A percentile compares a stretch with the other conserved stretches of the same genome.
Conservation (phyloP, 2,888 invertebrate genomes). For the Caenorhabditis sp. region DNA sequence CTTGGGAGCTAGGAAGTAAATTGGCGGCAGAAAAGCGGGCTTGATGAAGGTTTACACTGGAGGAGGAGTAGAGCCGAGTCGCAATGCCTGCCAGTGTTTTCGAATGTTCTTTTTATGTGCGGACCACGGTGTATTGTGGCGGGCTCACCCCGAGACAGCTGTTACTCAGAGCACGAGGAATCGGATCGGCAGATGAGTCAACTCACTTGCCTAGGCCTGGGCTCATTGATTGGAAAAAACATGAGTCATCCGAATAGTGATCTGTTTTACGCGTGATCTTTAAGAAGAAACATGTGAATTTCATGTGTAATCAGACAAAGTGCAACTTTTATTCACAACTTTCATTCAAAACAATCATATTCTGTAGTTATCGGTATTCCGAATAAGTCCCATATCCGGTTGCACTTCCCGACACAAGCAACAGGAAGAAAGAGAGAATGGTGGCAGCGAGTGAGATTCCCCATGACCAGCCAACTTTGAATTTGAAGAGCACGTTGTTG, state of each 20-base stretch:
- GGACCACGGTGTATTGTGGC: constrained; percentile 32
- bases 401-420: constrained; percentile 36
- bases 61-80: constrained; percentile 30
- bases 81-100: constrained; percentile 42
- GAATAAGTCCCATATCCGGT: constrained; percentile 47
- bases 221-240: constrained; percentile 22
- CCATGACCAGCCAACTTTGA: constrained; percentile 59
- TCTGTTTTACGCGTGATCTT: background rate
- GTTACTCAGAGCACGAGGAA: constrained; percentile 26
- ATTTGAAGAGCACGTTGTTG: too few species aligned
- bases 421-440: constrained; percentile 24
- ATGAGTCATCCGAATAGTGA: constrained; percentile 21
- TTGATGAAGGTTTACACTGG: constrained; percentile 28
- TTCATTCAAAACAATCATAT: background rate
- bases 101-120: constrained; percentile 53
- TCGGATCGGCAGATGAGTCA: constrained; percentile 25
- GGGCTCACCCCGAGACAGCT: constrained; percentile 32
- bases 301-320: background rate
- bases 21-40: background rate
- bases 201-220: too few species aligned
- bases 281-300: background rate
- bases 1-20: background rate
- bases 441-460: constrained; percentile 41
- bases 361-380: constrained; percentile 25
- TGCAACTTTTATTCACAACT: too few species aligned